Evolutionary conservation across 2,888 invertebrate species (phyloP), one percentile per base, ranked within the genome.

Genomic region (Pristionchus fissidentatus): DNA sequence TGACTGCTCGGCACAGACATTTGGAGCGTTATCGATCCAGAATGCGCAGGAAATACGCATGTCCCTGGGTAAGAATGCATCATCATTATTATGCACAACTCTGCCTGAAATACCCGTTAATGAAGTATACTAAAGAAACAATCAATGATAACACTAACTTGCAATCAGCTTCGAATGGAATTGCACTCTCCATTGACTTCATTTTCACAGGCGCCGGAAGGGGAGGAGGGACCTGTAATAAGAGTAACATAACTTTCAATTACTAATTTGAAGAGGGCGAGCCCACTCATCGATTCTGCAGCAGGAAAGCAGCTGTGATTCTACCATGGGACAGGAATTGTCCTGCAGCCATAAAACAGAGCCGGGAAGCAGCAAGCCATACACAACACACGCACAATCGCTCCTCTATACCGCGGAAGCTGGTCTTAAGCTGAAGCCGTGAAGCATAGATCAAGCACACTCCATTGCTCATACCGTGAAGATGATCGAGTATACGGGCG

Each of bases 11-110:
- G 81, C 83, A 85, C 91, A 91, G n/a, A 88, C 90, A 46, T 86
- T 57, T 1, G 84, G 85, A 73, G 91, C 88, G 80, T 89, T 87
- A 43, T 87, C 85, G 60, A 91, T 86, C 91, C 91, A 91, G 85
- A 90, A 91, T 29, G 87, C 85, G 75, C 91, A 91, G 10, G 91
- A 91, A 73, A 83, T 60, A 32, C 83, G 70, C 83, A 83, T 49
- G 83, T 83, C 83, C 29, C 83, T 70, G 73, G 22, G n/a, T n/a
- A n/a, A n/a, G n/a, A n/a, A n/a, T n/a, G n/a, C n/a, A 19, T 75
- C 29, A n/a, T 66, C 43, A 10, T 70, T 49, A 10, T 32, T 49
- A n/a, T 43, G 29, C 15, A 10, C 10, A n/a, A 15, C 60, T 26
- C 41, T 73, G 8, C 2, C 19, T 43, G 4, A 43, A 43, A 22